Evolutionary conservation across 2,113 vertebrate species (phyloP).

Genomic region (Ageneiosus marmoratus): DNA sequence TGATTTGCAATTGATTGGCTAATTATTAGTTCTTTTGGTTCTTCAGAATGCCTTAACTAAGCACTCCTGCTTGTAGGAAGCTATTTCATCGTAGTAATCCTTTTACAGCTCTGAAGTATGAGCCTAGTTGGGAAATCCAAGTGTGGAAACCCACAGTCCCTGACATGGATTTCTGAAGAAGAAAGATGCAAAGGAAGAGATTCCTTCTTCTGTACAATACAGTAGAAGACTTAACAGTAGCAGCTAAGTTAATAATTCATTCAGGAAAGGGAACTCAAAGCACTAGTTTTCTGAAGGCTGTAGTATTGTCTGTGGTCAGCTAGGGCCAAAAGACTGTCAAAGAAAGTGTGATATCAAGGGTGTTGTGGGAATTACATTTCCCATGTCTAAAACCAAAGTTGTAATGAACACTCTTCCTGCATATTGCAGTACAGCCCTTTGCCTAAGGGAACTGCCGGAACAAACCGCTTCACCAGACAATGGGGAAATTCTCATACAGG

Average conservation of each 20-base stretch:
- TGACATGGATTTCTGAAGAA: constrained; percentile 15
- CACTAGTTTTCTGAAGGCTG: background rate
- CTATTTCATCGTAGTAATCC: constrained; percentile 23
- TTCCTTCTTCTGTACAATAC: background rate
- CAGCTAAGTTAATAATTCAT: constrained; percentile 54
- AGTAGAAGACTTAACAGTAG: background rate
- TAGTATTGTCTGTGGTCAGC: background rate
- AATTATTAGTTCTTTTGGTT: background rate
- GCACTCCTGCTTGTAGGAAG: constrained; percentile 1
- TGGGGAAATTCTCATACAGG: background rate
- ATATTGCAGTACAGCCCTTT: background rate
- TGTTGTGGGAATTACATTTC: constrained; percentile 31
- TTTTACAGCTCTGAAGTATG: constrained; percentile 37
- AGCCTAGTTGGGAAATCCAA: background rate
- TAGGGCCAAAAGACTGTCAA: constrained; percentile 2
- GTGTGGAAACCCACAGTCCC: background rate
- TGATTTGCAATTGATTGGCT: background rate
- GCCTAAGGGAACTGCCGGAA: constrained; percentile 1
- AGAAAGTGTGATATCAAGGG: constrained; percentile 15
- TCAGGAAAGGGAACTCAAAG: constrained; percentile 27
- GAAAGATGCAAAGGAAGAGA: background rate
- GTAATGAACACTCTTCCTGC: constrained; percentile 26
- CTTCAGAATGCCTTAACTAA: background rate
- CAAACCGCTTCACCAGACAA: constrained; percentile 8
- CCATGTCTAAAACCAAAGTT: constrained; percentile 7